Evolutionary conservation across 2,888 invertebrate genomes (phyloP), one percentile per base, ranked within the genome.

Genomic region (Nasonovia ribisnigri): DNA sequence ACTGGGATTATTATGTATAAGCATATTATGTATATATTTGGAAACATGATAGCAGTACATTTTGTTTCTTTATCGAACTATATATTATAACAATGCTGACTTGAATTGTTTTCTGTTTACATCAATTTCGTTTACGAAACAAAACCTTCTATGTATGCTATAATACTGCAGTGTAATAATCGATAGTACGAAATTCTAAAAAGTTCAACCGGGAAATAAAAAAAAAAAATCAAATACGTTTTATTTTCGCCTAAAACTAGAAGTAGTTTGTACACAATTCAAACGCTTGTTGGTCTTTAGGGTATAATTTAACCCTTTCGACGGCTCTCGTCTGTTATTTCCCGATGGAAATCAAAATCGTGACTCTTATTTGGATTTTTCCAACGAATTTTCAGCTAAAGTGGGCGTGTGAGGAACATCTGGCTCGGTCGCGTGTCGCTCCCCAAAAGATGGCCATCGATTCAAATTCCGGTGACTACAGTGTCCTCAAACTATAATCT

Each of bases 301-400:
- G 92, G 86, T 60, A 48, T 84, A 84, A 92, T 92, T 92, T n/a
- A 87, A 92, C 92, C 87, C 87, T 87, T 86, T 87, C 92, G 36
- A 48, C 60, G 60, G 92, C 26, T 60, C 60, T 54, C 26, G 46
- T 42, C 46, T 29, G 46, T 24, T 57, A 46, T 91, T 57, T 60
- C 92, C 92, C 92, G 60, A 60, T 36, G 92, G 87, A 86, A 91
- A 91, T 91, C 86, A 60, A 91, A 91, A 86, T 5, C 84, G 54
- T 36, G 84, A 91, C n/a, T 54, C 51, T 88, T 60, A 36, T 91
- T 54, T 36, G 84, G 91, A 29, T 46, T 86, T 86, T 77, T n/a
- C 3, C 3, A 43, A 86, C 11, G 86, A 46, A 86, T 46, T 86
- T 46, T n/a, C 24, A 20, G 20, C 36, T 36, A 20, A 77, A 36